Percentiles rank a stretch among this genome's conserved stretches.
Evolutionary conservation across 2,888 invertebrate species (phyloP).

Genomic region (Hipparchia sbordonii): DNA sequence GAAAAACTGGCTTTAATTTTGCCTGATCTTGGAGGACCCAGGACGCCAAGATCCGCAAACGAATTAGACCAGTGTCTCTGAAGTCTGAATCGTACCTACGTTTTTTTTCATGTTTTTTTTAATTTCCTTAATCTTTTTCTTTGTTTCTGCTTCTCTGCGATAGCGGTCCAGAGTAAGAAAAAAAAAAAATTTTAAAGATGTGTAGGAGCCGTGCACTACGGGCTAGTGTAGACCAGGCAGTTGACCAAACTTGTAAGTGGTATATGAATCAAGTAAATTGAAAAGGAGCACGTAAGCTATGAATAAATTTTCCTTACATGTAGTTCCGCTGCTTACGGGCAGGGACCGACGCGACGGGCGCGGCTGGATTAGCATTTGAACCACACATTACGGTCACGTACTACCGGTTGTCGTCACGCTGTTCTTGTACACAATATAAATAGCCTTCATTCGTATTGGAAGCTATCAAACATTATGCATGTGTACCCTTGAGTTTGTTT

Average conservation of each 20-base stretch:
- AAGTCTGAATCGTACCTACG: too few relatives aligned
- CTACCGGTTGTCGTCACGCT: constrained; percentile 35
- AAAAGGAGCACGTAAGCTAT: constrained; percentile 5
- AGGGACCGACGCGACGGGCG: neutral
- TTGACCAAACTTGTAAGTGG: neutral
- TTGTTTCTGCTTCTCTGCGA: too few relatives aligned
- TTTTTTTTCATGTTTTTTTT: too few relatives aligned
- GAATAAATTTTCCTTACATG: constrained; percentile 12
- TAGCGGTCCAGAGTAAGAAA: too few relatives aligned
- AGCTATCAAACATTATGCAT: constrained; percentile 2
- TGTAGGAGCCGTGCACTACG: too few relatives aligned
- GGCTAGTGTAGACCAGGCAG: too few relatives aligned
- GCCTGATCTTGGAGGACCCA: too few relatives aligned
- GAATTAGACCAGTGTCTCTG: too few relatives aligned
- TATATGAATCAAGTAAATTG: neutral
- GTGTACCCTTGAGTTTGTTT: neutral
- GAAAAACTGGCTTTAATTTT: too few relatives aligned
- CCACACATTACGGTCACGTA: constrained; percentile 52
- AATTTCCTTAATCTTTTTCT: too few relatives aligned
- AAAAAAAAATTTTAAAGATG: too few relatives aligned
- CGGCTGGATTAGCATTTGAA: constrained; percentile 23
- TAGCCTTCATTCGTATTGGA: constrained; percentile 16
- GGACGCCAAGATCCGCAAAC: too few relatives aligned
- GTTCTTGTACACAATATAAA: constrained; percentile 21
- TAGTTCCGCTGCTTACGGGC: constrained; percentile 2